Percentiles rank a stretch among this genome's conserved stretches.
phyloP scores from a whole-genome alignment of 2,797 vertebrate species.

The Phrynocephalus guinanensis region DNA sequence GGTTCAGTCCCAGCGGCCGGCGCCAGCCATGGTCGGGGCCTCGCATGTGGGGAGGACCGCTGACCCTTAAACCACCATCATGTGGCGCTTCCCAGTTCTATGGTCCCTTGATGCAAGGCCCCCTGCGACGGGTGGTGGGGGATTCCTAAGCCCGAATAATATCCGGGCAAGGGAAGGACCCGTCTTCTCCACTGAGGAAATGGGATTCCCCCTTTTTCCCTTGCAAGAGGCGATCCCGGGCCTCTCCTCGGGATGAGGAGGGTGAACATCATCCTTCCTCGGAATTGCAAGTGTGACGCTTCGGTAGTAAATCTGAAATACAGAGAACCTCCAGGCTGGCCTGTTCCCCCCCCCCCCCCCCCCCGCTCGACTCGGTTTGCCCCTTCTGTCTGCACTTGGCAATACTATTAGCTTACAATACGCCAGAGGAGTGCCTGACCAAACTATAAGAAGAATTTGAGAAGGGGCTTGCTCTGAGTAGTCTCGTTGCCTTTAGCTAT shows the following conservation, averaged over 20 bases:
- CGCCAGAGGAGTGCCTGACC: conserved; percentile 35
- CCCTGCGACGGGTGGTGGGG: no score
- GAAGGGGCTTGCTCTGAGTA: conserved; percentile 17
- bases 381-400: conserved; percentile 67
- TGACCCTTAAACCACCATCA: not conserved
- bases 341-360: no score
- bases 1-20: conserved; percentile 52
- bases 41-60: not conserved
- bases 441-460: conserved; percentile 46
- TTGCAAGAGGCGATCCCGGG: not conserved
- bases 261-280: not conserved
- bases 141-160: not conserved
- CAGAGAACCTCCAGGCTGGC: conserved; percentile 45
- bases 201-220: not conserved
- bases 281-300: not conserved
- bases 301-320: conserved; percentile 59
- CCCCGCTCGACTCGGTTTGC: conserved; percentile 37
- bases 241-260: not conserved
- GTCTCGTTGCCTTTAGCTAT: not conserved
- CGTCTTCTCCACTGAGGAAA: not conserved
- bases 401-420: conserved; percentile 73
- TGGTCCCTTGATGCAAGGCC: not conserved
- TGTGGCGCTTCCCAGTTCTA: conserved; percentile 32
- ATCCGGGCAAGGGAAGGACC: not conserved
- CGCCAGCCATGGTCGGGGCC: conserved; percentile 53